Base-by-base conservation (phyloP, 2,888 invertebrate genomes). In the Drosophila paranaensis region DNA sequence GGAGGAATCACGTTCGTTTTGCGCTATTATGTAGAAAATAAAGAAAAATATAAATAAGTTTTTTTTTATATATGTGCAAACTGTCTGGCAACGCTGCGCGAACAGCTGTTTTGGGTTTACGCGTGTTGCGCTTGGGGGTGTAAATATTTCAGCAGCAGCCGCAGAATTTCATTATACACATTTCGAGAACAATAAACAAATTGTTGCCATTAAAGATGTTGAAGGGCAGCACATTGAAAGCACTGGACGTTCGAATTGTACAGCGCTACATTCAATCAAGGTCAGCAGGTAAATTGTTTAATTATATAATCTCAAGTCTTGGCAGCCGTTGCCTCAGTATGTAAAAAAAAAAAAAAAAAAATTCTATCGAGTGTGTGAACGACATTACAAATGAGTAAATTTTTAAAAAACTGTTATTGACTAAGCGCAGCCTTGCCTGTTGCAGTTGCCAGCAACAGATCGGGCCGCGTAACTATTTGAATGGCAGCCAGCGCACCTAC, bases 21-120 rank as follows among this genome's bases (percentile, higher is more conserved):
- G 92, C 69, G 48, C 68, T 13, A 77, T 92, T 16, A 92, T 92
- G 92, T 92, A 90, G 77, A 71, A 61, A 67, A 62, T 53, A 60
- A 64, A 64, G 51, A 2, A 10, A n/a, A 3, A 27, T 27, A 46
- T 30, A 48, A 9, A n/a, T n/a, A n/a, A n/a, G 2, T 1, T 6
- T 8, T 30, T 10, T 3, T 30, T 10, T n/a, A n/a, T 30, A n/a
- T n/a, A 33, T 33, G 6, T 33, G 27, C 6, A 27, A 27, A 33
- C 20, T 20, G 20, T 48, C 60, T 71, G 82, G 79, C 66, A 87
- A 60, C 78, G 25, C 75, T 45, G 20, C 6, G 6, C 0, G 0
- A 45, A 10, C 82, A 87, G 76, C 82, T 84, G 87, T 61, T 66
- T n/a, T 9, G 33, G 27, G 20, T 20, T 13, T 50, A 9, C 45